phyloP scores from a whole-genome alignment of 2,797 vertebrate species.

The Pitangus sulphuratus region DNA sequence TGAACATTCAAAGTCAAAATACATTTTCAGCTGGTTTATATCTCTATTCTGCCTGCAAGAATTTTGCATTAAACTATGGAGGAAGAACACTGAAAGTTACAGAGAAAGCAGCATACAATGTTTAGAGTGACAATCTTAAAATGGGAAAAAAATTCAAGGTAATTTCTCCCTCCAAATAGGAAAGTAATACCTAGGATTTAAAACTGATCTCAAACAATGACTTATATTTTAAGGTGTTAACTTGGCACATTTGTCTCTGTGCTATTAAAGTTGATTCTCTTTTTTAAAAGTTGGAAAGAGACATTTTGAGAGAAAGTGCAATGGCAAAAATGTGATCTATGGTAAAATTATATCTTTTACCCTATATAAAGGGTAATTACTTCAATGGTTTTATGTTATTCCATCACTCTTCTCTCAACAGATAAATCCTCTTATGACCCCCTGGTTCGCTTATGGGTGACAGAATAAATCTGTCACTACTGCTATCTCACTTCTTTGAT shows the following conservation, averaged over 20 bases:
- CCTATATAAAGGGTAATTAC: not conserved
- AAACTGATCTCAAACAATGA: not conserved
- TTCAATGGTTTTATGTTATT: not conserved
- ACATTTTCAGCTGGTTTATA: not conserved
- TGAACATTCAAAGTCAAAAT: not conserved
- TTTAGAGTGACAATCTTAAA: not conserved
- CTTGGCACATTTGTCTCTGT: not conserved
- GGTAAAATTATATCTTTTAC: not conserved
- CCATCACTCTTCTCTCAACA: not conserved
- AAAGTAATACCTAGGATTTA: constrained; percentile 38
- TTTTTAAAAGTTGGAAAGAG: not conserved
- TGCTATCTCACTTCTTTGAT: not conserved
- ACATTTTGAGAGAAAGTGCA: not conserved
- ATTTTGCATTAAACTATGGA: not conserved
- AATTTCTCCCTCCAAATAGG: not conserved
- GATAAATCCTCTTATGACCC: not conserved
- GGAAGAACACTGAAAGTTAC: not conserved
- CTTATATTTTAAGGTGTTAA: not conserved
- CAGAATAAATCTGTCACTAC: not conserved
- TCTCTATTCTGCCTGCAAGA: not conserved
- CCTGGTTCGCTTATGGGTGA: not conserved
- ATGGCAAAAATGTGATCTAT: not conserved
- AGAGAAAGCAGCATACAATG: not conserved
- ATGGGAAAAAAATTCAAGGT: not conserved
- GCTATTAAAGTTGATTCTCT: not conserved